Percentiles rank a stretch among this genome's conserved stretches.
Evolutionary conservation across 2,797 vertebrate genomes (phyloP).

Genomic region (Notamacropus eugenii): DNA sequence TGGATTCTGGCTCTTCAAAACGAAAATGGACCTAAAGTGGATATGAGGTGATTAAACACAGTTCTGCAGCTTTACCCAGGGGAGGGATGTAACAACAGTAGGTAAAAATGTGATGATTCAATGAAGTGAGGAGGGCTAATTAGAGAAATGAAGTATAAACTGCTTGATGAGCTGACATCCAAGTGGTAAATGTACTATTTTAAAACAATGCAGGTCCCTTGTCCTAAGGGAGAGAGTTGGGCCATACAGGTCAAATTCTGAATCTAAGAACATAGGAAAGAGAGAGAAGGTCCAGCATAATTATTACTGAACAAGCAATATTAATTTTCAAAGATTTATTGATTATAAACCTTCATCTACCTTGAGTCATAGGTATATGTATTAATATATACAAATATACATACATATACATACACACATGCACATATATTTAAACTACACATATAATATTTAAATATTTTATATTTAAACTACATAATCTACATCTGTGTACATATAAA

Average conservation of each 20-base stretch:
- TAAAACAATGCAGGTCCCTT: background rate
- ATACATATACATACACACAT: background rate
- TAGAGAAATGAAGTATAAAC: background rate
- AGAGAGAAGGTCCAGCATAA: background rate
- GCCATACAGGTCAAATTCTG: background rate
- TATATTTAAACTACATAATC: no score
- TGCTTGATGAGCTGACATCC: background rate
- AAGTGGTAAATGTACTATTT: background rate
- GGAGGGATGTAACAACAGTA: background rate
- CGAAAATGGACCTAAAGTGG: slow-evolving; percentile 64
- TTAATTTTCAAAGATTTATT: background rate
- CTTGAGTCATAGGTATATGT: background rate
- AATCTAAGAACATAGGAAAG: background rate
- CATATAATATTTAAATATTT: no score
- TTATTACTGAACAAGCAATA: background rate
- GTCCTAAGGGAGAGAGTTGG: background rate
- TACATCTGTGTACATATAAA: background rate
- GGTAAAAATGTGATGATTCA: slow-evolving; percentile 13
- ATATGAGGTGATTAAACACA: slow-evolving; percentile 37
- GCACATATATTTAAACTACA: no score
- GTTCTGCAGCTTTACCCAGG: background rate
- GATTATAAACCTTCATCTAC: background rate
- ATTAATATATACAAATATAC: background rate
- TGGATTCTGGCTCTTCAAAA: slow-evolving; percentile 34
- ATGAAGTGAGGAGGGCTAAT: slow-evolving; percentile 42